A percentile compares a stretch with the other conserved stretches of the same genome.
phyloP scores from a whole-genome alignment of 1,140 invertebrate species.

The Trichonephila clavata region DNA sequence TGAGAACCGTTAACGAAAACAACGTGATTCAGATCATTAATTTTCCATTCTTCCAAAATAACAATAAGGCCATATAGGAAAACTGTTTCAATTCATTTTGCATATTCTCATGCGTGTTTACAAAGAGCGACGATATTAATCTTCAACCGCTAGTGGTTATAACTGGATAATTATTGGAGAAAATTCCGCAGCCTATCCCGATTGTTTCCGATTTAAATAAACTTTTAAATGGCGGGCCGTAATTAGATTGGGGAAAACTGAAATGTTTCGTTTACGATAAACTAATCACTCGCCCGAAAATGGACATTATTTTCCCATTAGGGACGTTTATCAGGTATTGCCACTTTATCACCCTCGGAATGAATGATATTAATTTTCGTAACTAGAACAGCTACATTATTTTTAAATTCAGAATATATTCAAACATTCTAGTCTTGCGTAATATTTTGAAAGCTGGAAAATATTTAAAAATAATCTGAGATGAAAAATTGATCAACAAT shows the following conservation, averaged over 20 bases:
- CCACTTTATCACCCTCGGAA: not conserved
- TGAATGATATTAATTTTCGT: too few species aligned
- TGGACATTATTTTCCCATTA: conserved; percentile 28
- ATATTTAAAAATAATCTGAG: too few species aligned
- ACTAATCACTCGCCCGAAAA: not conserved
- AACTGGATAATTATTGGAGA: conserved; percentile 15
- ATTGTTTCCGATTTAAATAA: conserved; percentile 32
- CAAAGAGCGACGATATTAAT: not conserved
- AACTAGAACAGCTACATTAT: too few species aligned
- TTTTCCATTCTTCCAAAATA: not conserved
- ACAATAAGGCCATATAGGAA: not conserved
- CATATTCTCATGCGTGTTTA: not conserved
- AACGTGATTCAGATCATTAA: not conserved
- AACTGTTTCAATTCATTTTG: not conserved
- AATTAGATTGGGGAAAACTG: not conserved
- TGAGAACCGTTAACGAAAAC: not conserved
- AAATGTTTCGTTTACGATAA: not conserved
- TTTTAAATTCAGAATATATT: too few species aligned
- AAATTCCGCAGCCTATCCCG: not conserved
- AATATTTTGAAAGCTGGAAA: too few species aligned
- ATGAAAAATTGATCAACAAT: too few species aligned
- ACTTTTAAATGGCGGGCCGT: not conserved
- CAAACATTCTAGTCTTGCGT: too few species aligned
- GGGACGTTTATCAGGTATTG: not conserved
- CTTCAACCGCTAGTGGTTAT: not conserved